Conservation (phyloP, 2,797 vertebrate species). For the Neosilurus mollespiculum region DNA sequence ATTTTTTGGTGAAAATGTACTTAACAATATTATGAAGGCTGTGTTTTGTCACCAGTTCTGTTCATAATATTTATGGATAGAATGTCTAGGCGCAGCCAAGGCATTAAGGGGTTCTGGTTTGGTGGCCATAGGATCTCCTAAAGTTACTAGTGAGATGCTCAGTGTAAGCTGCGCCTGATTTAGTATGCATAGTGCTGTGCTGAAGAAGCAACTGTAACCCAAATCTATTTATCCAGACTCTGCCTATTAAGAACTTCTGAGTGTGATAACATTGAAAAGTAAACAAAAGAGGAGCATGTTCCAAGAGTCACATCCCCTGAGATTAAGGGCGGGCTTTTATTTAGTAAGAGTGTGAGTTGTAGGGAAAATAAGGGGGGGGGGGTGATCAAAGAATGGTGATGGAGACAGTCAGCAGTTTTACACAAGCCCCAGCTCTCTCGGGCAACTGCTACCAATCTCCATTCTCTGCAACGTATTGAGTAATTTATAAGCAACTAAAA, state of each 20-base stretch:
- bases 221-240: constrained; percentile 58
- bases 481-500: constrained; percentile 60
- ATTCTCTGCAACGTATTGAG: constrained; percentile 52
- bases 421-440: constrained; percentile 46
- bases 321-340: constrained; percentile 60
- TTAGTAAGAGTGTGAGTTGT: constrained; percentile 54
- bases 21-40: too few relatives aligned
- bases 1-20: too few relatives aligned
- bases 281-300: constrained; percentile 62
- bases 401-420: constrained; percentile 37
- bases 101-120: too few relatives aligned
- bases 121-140: neutral
- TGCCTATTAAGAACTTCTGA: constrained; percentile 67
- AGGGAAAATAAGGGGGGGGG: constrained; percentile 27
- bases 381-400: constrained; percentile 14
- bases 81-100: neutral
- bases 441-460: constrained; percentile 44
- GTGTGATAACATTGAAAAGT: constrained; percentile 62
- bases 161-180: constrained; percentile 32
- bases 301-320: constrained; percentile 53
- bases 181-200: constrained; percentile 59
- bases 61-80: too few relatives aligned
- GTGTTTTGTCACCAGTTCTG: too few relatives aligned
- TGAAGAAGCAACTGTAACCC: constrained; percentile 60
- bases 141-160: neutral